Base-by-base conservation (phyloP, 1,140 invertebrate genomes). In the Trichonephila clavata region DNA sequence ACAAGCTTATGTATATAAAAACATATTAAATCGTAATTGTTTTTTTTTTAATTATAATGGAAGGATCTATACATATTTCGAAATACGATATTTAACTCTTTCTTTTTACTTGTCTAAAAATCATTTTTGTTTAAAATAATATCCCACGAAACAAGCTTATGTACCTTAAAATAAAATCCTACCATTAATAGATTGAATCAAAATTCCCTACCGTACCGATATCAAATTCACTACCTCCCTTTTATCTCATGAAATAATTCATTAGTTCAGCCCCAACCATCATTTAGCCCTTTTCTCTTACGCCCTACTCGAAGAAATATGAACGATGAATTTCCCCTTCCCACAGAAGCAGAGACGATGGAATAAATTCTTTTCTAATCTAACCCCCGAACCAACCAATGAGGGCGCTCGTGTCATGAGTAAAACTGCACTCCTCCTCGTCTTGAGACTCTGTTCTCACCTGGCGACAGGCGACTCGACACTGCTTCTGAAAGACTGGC, bases 381-480 rank as follows among this genome's bases (percentile, higher is more conserved):
- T 18, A 39, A 24, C 71, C 71, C 24, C 27, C 16, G 24, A 7
- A 39, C 71, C 71, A 77, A 77, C 71, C 71, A 77, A 77, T 77
- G 71, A 77, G 71, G 71, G 71, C 71, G 71, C 71, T 77, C 71
- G 71, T 32, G 71, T 77, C 18, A 16, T 77, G 71, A 77, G 71
- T 77, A 77, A 77, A 77, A 77, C 71, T 77, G 71, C 71, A 77
- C 71, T 77, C 71, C 71, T 77, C 32, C 71, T 27, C 27, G 71
- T 77, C 71, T 77, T 77, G 71, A 77, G 71, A 77, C 32, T 77
- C 32, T 27, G 71, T 77, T 32, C 32, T 77, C 71, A 77, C 71
- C 71, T 77, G 71, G 71, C 71, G 71, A 77, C 32, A 77, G 71
- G 27, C 27, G 71, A 77, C 18, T 32, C 71, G 24, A 77, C 27